Evolutionary conservation across 1,140 invertebrate species (phyloP), one percentile per base, ranked within the genome.

Genomic region (Phocides pigmalion): DNA sequence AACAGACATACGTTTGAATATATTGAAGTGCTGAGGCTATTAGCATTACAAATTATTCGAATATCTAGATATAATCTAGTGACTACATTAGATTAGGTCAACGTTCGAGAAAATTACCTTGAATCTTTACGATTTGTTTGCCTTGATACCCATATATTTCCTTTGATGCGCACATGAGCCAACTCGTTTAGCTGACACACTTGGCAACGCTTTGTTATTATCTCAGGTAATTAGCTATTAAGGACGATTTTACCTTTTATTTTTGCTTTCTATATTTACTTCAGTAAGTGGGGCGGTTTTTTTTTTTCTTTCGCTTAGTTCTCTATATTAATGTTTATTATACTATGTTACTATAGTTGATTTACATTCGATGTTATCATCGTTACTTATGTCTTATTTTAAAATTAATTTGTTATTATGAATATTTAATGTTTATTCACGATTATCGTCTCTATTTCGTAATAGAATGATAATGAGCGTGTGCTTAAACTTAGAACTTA

Each of bases 91-190:
- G 22, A 19, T 3, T 63, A 51, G 70, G 70, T 65, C 70, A 72
- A 62, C 58, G 54, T 44, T 58, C 54, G 62, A 46, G 58, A 47
- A 64, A 53, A 50, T 62, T 63, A 47, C 58, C 51, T 56, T 66
- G 64, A 61, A 47, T 51, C 54, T 62, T 65, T 25, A 67, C 62
- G 28, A 68, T 68, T 46, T 50, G 50, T 63, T 58, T 14, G 16
- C 63, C 54, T 67, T 61, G 62, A 65, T 59, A 44, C 14, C 16
- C 25, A 8, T 19, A 17, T 70, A 46, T 61, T 53, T 51, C 66
- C 68, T 68, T 68, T 65, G 62, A 62, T 58, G 51, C 62, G 46
- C 59, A 51, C 42, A 47, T 25, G 53, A 58, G 64, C 66, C 63
- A 72, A 42, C 44, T 19, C 16, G 15, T 66, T 50, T 42, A 50